phyloP scores from a whole-genome alignment of 1,140 invertebrate genomes.

The Apis dorsata region DNA sequence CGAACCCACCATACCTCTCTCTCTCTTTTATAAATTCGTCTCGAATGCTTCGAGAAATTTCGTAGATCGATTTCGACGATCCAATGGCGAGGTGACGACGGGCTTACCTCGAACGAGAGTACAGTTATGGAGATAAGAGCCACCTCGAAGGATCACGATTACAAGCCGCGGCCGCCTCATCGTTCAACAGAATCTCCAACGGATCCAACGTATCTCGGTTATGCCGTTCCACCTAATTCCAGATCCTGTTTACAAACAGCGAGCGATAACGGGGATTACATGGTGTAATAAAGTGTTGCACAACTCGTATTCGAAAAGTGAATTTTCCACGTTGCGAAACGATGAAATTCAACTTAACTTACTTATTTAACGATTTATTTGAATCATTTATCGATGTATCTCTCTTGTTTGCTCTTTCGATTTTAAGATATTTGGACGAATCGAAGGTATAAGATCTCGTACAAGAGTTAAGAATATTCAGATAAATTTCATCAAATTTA shows the following conservation, averaged over 20 bases:
- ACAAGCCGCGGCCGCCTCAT: conserved; percentile 54
- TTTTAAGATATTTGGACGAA: too few relatives aligned
- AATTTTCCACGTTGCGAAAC: not conserved
- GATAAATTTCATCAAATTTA: too few relatives aligned
- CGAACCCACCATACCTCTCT: too few relatives aligned
- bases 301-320: not conserved
- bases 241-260: conserved; percentile 61
- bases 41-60: conserved; percentile 26
- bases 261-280: conserved; percentile 23
- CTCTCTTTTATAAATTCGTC: not conserved
- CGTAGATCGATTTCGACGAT: conserved; percentile 39
- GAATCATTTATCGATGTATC: too few relatives aligned
- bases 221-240: conserved; percentile 59
- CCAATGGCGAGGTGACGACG: conserved; percentile 6
- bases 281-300: conserved; percentile 1
- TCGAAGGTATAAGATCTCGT: too few relatives aligned
- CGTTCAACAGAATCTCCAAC: conserved; percentile 61
- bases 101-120: conserved; percentile 34
- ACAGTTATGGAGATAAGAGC: conserved; percentile 67
- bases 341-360: not conserved
- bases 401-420: too few relatives aligned
- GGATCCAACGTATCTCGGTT: conserved; percentile 59
- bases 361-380: not conserved
- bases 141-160: conserved; percentile 66
- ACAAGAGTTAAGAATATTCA: too few relatives aligned